phyloP scores from a whole-genome alignment of 2,797 vertebrate species.

The Aplochiton taeniatus region DNA sequence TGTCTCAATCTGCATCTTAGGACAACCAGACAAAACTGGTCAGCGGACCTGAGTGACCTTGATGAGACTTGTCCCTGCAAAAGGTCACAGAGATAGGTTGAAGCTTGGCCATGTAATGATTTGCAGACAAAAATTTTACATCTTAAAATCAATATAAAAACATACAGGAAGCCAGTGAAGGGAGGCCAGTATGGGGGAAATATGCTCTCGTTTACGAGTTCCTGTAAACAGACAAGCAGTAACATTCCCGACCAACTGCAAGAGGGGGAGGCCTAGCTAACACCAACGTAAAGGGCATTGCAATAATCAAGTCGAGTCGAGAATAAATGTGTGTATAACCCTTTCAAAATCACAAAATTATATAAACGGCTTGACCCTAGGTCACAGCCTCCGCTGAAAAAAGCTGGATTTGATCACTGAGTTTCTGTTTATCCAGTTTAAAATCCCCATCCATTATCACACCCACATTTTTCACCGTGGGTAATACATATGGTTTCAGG shows the following conservation, averaged over 20 bases:
- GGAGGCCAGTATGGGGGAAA: too few species aligned
- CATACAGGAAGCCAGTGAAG: too few species aligned
- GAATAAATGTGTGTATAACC: neutral
- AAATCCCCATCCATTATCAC: constrained; percentile 8
- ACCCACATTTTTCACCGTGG: neutral
- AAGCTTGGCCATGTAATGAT: too few species aligned
- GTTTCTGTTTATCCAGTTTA: constrained; percentile 4
- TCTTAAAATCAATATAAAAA: too few species aligned
- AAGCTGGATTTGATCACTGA: too few species aligned
- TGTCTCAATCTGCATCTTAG: too few species aligned
- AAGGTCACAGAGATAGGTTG: too few species aligned
- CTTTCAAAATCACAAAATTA: neutral
- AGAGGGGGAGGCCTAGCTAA: constrained; percentile 1
- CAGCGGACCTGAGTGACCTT: too few species aligned
- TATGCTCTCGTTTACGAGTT: neutral
- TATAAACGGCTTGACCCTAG: neutral
- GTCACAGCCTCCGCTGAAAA: neutral
- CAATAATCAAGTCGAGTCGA: neutral
- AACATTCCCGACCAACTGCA: neutral
- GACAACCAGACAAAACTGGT: too few species aligned
- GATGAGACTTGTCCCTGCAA: too few species aligned
- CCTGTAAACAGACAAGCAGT: neutral
- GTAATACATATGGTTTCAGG: constrained; percentile 5
- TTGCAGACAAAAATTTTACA: too few species aligned
- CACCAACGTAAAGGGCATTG: constrained; percentile 1